Base-by-base conservation (phyloP, 53 echinoderm and acorn worm species). In the Antedon mediterranea region DNA sequence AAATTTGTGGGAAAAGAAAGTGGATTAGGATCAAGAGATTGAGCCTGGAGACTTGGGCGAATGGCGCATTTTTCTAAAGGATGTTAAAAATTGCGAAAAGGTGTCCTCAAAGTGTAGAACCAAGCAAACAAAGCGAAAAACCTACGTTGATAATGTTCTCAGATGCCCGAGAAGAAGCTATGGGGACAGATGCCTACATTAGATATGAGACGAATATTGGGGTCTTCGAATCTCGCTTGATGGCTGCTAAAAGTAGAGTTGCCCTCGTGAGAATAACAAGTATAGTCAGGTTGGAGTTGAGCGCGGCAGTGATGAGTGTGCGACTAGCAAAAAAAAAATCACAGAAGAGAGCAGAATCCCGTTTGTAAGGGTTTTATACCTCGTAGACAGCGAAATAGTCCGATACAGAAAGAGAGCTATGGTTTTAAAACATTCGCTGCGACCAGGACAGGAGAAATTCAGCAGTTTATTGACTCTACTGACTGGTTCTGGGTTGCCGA, bases 401-500 rank as follows among this genome's bases (percentile, higher is more conserved):
- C 37, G 80, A 80, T 80, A n/a, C 85, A 85, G 34, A 85, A 85
- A 43, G 44, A 80, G 43, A 85, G 85, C 30, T 76, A 80, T 75
- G 85, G 85, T 0, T 85, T 80, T 71, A 80, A 85, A 41, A 85
- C 85, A 5, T 85, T 85, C 37, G 85, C 34, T 15, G 85, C 85
- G 13, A 85, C 85, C 71, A 31, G 85, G 34, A 85, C 85, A 80
- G 80, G 85, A 0, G 85, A 85, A 34, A 85, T 85, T 28, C 75
- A 71, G n/a, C 74, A 85, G 33, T 37, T 73, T 5, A 84, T 79
- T 3, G 71, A 84, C 28, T 84, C 84, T 23, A 26, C 34, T 27
- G 84, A 80, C 43, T 84, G 84, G 75, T 84, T 79, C 79, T 84
- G 80, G 84, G 79, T 73, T 34, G 75, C 34, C 32, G 84, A 84